Evolutionary conservation across 2,888 invertebrate genomes (phyloP).

Genomic region (Leptura quadrifasciata): DNA sequence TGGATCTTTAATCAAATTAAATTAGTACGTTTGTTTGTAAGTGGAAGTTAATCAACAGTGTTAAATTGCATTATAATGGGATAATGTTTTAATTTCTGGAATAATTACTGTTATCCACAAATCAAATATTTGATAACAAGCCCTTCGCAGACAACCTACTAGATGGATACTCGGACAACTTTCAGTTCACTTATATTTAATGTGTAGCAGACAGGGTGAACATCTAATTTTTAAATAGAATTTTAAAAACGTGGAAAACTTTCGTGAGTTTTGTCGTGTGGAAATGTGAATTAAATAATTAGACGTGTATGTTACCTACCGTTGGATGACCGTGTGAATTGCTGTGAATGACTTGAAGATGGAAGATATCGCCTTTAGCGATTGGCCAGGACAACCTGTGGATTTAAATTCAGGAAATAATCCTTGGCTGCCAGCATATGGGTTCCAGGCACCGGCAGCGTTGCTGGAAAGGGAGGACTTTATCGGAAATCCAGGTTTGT

Average conservation of each 20-base stretch:
- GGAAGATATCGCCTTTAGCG: slow-evolving; percentile 80
- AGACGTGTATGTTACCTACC: slow-evolving; percentile 56
- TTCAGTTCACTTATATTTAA: background rate
- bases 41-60: slow-evolving; percentile 1
- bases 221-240: background rate
- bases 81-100: background rate
- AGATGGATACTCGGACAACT: background rate
- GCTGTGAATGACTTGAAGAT: slow-evolving; percentile 67
- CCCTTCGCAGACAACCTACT: background rate
- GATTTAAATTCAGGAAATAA: slow-evolving; percentile 78
- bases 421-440: slow-evolving; percentile 88
- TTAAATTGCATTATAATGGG: slow-evolving; percentile 1
- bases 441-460: slow-evolving; percentile 81
- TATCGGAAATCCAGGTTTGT: slow-evolving; percentile 80
- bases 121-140: background rate
- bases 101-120: background rate
- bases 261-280: background rate
- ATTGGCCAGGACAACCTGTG: slow-evolving; percentile 80
- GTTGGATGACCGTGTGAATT: slow-evolving; percentile 63
- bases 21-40: background rate
- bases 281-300: slow-evolving; percentile 33
- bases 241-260: background rate
- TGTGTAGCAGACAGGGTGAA: background rate
- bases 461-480: slow-evolving; percentile 77
- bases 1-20: background rate